phyloP scores from a whole-genome alignment of 2,113 vertebrate genomes.

The Antennarius striatus region DNA sequence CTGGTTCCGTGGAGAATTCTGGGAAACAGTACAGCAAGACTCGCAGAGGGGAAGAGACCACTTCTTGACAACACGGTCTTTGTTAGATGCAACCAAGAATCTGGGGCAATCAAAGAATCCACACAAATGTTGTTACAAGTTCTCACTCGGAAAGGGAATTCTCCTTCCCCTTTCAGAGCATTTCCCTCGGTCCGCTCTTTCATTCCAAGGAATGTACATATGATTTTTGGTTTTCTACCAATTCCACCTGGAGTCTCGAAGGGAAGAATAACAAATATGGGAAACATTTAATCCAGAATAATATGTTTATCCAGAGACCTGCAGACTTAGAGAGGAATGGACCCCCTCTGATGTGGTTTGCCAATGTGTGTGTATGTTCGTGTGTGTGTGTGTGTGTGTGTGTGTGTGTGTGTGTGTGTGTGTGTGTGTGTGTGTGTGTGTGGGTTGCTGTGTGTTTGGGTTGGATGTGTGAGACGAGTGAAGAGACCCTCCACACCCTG shows the following conservation, averaged over 20 bases:
- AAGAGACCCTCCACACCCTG: conserved; percentile 68
- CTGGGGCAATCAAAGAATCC: conserved; percentile 62
- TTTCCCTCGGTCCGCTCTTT: conserved; percentile 56
- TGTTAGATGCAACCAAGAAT: conserved; percentile 65
- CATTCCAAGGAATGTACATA: conserved; percentile 67
- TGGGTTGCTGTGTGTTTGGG: conserved; percentile 66
- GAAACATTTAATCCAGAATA: conserved; percentile 83
- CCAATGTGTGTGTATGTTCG: conserved; percentile 56
- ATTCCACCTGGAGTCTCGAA: conserved; percentile 79
- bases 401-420: conserved; percentile 45
- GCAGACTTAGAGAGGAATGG: conserved; percentile 68
- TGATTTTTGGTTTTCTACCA: conserved; percentile 77
- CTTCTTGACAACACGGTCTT: conserved; percentile 68
- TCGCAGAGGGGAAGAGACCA: conserved; percentile 32
- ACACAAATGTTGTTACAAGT: conserved; percentile 78
- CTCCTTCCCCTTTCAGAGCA: conserved; percentile 53
- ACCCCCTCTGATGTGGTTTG: conserved; percentile 78
- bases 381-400: conserved; percentile 42
- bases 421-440: conserved; percentile 45
- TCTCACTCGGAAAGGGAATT: conserved; percentile 73
- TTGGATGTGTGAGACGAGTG: conserved; percentile 73
- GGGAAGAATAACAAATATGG: conserved; percentile 81
- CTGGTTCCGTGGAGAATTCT: conserved; percentile 49
- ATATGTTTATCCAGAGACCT: conserved; percentile 79
- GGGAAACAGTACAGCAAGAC: conserved; percentile 20